Conservation (phyloP, 2,797 vertebrate species). For the Labeo calbasu region DNA sequence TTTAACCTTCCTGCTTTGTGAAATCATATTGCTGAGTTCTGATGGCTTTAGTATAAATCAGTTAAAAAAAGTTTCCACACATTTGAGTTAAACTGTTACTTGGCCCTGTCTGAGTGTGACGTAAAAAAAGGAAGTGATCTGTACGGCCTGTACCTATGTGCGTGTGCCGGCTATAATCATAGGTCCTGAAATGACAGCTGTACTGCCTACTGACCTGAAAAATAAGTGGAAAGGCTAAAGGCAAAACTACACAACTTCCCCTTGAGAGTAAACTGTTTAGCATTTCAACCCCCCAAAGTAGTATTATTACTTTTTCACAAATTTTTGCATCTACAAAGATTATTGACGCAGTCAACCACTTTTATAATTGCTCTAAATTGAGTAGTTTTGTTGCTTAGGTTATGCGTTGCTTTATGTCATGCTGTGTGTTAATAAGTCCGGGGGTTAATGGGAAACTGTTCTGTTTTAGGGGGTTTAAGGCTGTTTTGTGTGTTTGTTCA, state of each 20-base stretch:
- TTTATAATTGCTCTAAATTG: not conserved
- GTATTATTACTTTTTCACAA: not conserved
- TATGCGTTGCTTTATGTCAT: not conserved
- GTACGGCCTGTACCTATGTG: constrained; percentile 38
- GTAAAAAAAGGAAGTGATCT: constrained; percentile 62
- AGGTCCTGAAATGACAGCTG: not conserved
- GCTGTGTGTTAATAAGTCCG: constrained; percentile 4
- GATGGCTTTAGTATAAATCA: not conserved
- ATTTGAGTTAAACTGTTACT: constrained; percentile 54
- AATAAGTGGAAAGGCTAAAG: not conserved
- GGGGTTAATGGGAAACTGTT: not conserved
- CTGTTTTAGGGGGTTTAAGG: not conserved
- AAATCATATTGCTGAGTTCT: not conserved
- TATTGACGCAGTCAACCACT: not conserved
- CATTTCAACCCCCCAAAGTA: not conserved
- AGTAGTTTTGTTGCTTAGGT: not conserved
- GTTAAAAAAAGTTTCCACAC: constrained; percentile 41
- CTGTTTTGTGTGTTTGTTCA: constrained; percentile 8
- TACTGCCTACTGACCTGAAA: constrained; percentile 47
- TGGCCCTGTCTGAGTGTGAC: constrained; percentile 70
- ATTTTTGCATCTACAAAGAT: not conserved
- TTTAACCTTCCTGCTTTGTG: constrained; percentile 1
- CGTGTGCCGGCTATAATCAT: constrained; percentile 19
- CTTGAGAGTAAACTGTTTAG: not conserved
- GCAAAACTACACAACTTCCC: not conserved